Percentiles rank a stretch among this genome's conserved stretches.
These are phyloP conservation scores for Nycticebus coucang DNA, from an alignment of 2,113 vertebrate species.

Conservation along the genomic window DNA sequence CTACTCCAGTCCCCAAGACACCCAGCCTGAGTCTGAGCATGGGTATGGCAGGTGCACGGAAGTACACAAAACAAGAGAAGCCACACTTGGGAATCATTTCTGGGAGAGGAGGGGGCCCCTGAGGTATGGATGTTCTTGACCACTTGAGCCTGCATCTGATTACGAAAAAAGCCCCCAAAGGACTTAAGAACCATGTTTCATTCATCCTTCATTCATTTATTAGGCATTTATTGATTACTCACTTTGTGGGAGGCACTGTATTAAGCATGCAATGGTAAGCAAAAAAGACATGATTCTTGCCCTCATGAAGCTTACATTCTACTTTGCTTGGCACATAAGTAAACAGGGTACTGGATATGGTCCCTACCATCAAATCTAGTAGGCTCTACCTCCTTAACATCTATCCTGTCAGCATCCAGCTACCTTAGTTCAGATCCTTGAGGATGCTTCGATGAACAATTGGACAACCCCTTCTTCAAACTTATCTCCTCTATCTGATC, in stretches of 20 bases:
- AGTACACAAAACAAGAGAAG: conserved; percentile 22
- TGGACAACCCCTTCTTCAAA: background rate
- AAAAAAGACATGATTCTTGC: background rate
- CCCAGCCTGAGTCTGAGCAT: background rate
- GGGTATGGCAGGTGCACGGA: background rate
- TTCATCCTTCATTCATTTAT: background rate
- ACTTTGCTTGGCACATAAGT: background rate
- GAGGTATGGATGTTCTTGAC: background rate
- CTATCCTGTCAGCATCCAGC: background rate
- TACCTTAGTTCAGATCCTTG: background rate
- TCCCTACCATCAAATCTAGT: background rate
- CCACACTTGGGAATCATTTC: background rate
- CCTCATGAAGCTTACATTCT: background rate
- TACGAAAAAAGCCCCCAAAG: background rate
- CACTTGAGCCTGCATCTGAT: background rate
- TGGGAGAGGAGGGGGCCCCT: background rate
- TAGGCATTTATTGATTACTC: background rate
- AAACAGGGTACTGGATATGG: background rate
- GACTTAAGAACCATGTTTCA: background rate
- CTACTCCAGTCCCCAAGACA: background rate
- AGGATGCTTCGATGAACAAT: background rate
- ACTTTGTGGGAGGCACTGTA: background rate
- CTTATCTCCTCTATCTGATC: background rate
- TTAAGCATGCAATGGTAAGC: background rate
- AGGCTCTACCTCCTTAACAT: background rate